These are phyloP conservation scores for Genyomyrus donnyi DNA, from an alignment of 2,113 vertebrate genomes.

Conservation along the genomic window DNA sequence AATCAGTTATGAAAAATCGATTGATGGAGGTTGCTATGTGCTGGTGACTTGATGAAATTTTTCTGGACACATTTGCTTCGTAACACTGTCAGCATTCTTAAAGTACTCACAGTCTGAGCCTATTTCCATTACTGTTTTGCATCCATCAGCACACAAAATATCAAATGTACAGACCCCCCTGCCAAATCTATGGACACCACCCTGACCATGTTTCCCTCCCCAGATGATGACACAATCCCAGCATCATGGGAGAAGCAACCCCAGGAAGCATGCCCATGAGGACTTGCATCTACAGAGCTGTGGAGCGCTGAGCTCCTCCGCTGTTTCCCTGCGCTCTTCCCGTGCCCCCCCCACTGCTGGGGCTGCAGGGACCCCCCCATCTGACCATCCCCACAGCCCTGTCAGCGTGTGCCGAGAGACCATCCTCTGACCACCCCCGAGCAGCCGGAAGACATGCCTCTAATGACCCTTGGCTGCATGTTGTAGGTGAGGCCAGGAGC, in stretches of 20 bases:
- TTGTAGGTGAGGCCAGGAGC: slow-evolving; percentile 32
- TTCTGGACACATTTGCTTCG: background rate
- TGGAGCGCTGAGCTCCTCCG: slow-evolving; percentile 72
- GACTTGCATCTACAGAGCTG: slow-evolving; percentile 87
- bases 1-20: background rate
- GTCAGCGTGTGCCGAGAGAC: slow-evolving; percentile 65
- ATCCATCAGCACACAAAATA: background rate
- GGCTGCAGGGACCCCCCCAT: slow-evolving; percentile 38
- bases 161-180: background rate
- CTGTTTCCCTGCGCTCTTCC: slow-evolving; percentile 52
- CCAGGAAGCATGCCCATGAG: slow-evolving; percentile 59
- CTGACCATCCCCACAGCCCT: slow-evolving; percentile 56
- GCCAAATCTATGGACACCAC: background rate
- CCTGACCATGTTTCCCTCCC: background rate
- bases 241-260: slow-evolving; percentile 45
- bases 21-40: background rate
- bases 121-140: background rate
- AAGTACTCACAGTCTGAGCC: background rate
- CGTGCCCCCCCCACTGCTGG: slow-evolving; percentile 25
- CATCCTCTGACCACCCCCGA: slow-evolving; percentile 58
- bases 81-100: background rate
- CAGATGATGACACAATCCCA: slow-evolving; percentile 72
- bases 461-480: slow-evolving; percentile 29
- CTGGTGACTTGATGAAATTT: background rate
- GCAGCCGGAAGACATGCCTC: slow-evolving; percentile 39